Conservation (phyloP, 2,797 vertebrate species). For the Pseudochromis fuscus region DNA sequence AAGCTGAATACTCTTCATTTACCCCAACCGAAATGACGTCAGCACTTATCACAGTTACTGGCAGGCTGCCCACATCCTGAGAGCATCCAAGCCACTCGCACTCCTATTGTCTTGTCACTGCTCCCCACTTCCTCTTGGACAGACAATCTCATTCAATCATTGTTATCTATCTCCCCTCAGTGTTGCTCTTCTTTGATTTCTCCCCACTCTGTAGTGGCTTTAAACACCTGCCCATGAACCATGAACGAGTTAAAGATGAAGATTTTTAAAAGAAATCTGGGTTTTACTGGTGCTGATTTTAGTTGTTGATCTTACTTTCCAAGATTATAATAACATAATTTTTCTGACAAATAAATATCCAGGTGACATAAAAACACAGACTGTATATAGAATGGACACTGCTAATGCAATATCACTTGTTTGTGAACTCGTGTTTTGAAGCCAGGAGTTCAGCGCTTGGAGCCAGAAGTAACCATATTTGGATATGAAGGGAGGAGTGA, state of each 20-base stretch:
- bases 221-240: constrained; percentile 2
- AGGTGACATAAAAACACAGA: no score
- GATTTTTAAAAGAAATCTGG: neutral
- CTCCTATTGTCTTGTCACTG: neutral
- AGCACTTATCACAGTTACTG: constrained; percentile 45
- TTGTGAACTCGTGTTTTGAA: no score
- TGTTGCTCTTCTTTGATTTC: constrained; percentile 12
- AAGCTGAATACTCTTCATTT: constrained; percentile 44
- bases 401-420: no score
- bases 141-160: constrained; percentile 37
- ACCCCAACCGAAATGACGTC: constrained; percentile 52
- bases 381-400: no score
- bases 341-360: no score
- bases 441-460: no score
- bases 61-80: constrained; percentile 56
- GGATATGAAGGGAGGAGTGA: no score
- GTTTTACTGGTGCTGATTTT: neutral
- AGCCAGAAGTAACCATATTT: no score
- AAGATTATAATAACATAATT: no score
- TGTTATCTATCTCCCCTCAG: constrained; percentile 22
- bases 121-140: constrained; percentile 31
- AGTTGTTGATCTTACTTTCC: no score
- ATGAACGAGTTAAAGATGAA: constrained; percentile 7
- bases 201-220: neutral
- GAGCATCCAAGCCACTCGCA: constrained; percentile 29